Evolutionary conservation across 2,888 invertebrate genomes (phyloP).

Genomic region (Marasmarcha lunaedactyla): DNA sequence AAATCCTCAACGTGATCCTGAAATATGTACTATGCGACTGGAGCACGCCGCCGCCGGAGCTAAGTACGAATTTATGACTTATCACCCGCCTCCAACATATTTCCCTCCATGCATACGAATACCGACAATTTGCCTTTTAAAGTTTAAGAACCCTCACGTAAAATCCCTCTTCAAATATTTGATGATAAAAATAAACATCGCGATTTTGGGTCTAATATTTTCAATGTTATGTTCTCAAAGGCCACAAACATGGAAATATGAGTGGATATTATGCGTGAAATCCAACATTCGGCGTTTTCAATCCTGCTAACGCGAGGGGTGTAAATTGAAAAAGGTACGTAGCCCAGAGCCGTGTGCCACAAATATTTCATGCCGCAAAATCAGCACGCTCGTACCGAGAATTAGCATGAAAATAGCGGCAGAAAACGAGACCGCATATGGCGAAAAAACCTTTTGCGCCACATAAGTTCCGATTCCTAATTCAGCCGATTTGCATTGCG

Average conservation of each 20-base stretch:
- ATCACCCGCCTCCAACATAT: constrained; percentile 28
- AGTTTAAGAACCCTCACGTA: constrained; percentile 10
- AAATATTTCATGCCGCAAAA: constrained; percentile 53
- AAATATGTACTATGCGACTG: constrained; percentile 40
- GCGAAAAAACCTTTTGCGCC: constrained; percentile 21
- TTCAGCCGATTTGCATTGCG: constrained; percentile 30
- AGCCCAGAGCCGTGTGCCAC: constrained; percentile 20
- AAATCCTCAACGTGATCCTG: constrained; percentile 31
- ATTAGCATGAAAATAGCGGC: constrained; percentile 53
- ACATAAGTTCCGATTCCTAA: constrained; percentile 23
- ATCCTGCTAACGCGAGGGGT: constrained; percentile 27
- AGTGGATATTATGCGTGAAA: constrained; percentile 34
- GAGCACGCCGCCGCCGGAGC: constrained; percentile 23
- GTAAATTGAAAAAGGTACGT: constrained; percentile 47
- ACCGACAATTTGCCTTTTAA: constrained; percentile 24
- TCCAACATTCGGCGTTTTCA: constrained; percentile 36
- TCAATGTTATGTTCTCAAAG: constrained; percentile 4
- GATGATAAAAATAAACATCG: neutral
- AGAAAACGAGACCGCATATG: constrained; percentile 34
- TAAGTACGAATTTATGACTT: constrained; percentile 43
- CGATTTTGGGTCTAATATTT: constrained; percentile 6
- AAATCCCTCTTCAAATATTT: neutral
- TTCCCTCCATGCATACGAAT: constrained; percentile 33
- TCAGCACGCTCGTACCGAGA: constrained; percentile 39
- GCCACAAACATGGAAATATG: constrained; percentile 24